Base-by-base conservation (phyloP, 2,113 vertebrate genomes). In the Tetrao urogallus region DNA sequence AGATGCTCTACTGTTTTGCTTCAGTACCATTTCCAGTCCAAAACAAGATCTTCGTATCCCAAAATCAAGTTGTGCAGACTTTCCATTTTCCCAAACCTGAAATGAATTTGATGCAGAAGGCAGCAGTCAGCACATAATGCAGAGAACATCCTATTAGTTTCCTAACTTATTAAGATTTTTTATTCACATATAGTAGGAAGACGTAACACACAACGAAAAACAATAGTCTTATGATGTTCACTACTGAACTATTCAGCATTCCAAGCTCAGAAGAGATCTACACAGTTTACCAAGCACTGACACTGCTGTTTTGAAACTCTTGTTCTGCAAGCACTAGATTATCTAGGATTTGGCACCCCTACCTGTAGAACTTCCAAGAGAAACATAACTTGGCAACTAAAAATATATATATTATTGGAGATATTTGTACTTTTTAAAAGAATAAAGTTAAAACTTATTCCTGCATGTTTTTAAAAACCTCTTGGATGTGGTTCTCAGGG, bases 31-130 rank as follows among this genome's bases (percentile, higher is more conserved):
- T 86, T 92, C 69, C 85, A 88, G 43, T 69, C 7, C 57, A 66
- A 82, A 58, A 47, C 10, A 56, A 56, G 28, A 58, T 22, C 32
- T 47, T 30, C 57, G 58, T 71, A 69, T 28, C 36, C 8, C 82
- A 40, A 38, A 47, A 43, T n/a, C 25, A 52, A 78, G 30, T 28
- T 78, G 72, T 25, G 61, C 90, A 64, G 21, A 7, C 30, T 61
- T 91, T 64, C 58, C 12, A 8, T 1, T 91, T 75, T 75, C 65
- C 80, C 86, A 77, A 28, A 83, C 66, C 94, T 97, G 73, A 90
- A 95, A 91, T 12, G 27, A 92, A 42, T 86, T 50, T 83, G 69
- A 91, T 54, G 66, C 40, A 91, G 71, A 94, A 94, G 80, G 45
- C 22, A 93, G 58, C 17, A 86, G 72, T 97, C 88, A 94, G 64